Conservation (phyloP, 2,113 vertebrate genomes). For the Gymnobelideus leadbeateri region DNA sequence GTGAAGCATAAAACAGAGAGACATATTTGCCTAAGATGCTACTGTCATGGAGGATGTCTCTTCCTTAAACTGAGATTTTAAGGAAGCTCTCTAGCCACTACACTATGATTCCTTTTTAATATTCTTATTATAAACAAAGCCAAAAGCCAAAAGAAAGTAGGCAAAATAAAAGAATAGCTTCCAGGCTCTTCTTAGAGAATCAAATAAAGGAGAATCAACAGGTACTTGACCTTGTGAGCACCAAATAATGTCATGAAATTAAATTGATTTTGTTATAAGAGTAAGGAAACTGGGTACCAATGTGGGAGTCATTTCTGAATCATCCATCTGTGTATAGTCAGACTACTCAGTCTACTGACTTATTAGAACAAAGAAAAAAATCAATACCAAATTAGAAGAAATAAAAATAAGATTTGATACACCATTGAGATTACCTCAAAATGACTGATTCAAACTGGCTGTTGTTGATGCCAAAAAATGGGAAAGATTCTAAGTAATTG, state of each 20-base stretch:
- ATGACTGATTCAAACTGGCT: not conserved
- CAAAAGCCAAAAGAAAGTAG: not conserved
- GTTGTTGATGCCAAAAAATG: not conserved
- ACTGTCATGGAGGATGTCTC: not conserved
- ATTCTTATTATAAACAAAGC: not conserved
- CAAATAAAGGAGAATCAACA: not conserved
- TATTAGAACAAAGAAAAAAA: not conserved
- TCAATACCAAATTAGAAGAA: not conserved
- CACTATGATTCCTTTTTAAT: not conserved
- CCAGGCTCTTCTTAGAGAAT: not conserved
- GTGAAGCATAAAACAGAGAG: not conserved
- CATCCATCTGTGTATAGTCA: not conserved
- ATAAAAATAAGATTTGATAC: not conserved
- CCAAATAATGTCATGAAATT: not conserved
- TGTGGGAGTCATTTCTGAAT: not conserved
- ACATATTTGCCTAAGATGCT: not conserved
- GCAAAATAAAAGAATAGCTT: not conserved
- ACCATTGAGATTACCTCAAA: not conserved
- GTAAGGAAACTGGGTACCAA: not conserved
- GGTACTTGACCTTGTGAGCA: not conserved
- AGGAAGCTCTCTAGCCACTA: not conserved
- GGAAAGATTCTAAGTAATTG: not conserved
- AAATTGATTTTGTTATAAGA: not conserved
- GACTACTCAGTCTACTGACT: not conserved
- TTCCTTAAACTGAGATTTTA: not conserved